Evolutionary conservation across 2,113 vertebrate species (phyloP).

Genomic region (Cyprinodon variegatus): DNA sequence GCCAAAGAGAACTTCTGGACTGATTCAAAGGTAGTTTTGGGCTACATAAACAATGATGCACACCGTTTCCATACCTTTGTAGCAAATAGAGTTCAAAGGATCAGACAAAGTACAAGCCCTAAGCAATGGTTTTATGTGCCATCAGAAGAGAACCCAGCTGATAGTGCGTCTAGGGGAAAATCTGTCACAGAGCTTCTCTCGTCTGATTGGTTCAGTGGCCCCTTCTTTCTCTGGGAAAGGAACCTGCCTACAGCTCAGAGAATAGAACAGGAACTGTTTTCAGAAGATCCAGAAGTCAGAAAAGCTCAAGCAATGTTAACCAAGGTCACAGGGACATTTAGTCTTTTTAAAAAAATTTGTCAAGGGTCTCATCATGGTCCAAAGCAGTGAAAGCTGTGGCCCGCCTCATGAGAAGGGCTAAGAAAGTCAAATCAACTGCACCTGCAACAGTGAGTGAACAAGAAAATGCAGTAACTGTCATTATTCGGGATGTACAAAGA

Average conservation of each 20-base stretch:
- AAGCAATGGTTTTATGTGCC: constrained; percentile 1
- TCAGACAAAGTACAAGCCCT: not conserved
- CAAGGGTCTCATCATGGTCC: not conserved
- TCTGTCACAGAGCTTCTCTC: not conserved
- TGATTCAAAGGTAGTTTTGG: not conserved
- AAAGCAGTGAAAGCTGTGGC: not conserved
- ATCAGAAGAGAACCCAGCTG: not conserved
- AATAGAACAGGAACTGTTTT: not conserved
- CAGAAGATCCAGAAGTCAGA: not conserved
- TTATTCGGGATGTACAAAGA: not conserved
- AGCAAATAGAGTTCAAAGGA: not conserved
- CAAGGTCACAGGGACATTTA: not conserved
- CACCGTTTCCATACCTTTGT: not conserved
- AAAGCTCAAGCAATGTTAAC: not conserved
- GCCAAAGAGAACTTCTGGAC: not conserved
- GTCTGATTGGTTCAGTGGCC: not conserved
- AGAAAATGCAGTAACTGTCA: not conserved
- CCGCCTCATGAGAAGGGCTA: not conserved
- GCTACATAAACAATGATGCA: not conserved
- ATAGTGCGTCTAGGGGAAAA: not conserved
- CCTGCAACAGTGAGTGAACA: not conserved
- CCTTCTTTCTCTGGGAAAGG: not conserved
- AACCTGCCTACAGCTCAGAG: not conserved
- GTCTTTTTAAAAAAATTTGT: not conserved
- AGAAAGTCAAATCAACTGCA: not conserved